phyloP scores from a whole-genome alignment of 1,140 invertebrate genomes.

The Drosophila mauritiana region DNA sequence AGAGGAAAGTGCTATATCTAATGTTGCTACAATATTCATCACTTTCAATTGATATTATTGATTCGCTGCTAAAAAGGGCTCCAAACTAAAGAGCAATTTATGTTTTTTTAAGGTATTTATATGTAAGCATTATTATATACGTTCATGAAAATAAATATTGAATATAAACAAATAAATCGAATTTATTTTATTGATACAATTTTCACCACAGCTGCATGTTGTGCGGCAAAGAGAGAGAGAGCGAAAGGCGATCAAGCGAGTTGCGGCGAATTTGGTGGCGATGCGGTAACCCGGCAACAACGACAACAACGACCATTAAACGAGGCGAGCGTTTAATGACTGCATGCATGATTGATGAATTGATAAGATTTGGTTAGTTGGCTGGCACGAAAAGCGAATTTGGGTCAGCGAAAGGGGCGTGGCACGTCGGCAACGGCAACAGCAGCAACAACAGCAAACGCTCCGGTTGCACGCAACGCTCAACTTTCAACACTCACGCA shows the following conservation, averaged over 20 bases:
- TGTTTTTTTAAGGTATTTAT: no score
- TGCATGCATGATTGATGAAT: slow-evolving; percentile 81
- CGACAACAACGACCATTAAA: slow-evolving; percentile 30
- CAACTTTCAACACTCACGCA: slow-evolving; percentile 36
- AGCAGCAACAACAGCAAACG: slow-evolving; percentile 6
- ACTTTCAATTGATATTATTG: no score
- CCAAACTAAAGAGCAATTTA: no score
- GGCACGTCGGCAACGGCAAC: slow-evolving; percentile 33
- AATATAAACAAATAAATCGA: no score
- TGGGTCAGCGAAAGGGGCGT: slow-evolving; percentile 71
- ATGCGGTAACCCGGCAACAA: slow-evolving; percentile 44
- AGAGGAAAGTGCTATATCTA: no score
- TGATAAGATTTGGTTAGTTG: slow-evolving; percentile 68
- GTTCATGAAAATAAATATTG: no score
- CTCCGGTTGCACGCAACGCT: slow-evolving; percentile 47
- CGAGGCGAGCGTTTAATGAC: slow-evolving; percentile 64
- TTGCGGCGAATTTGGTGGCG: slow-evolving; percentile 51
- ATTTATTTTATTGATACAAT: background rate
- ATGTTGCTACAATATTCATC: no score
- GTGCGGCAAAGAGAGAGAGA: slow-evolving; percentile 38
- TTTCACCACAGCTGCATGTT: slow-evolving; percentile 16
- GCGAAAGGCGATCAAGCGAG: slow-evolving; percentile 2
- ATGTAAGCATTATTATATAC: no score
- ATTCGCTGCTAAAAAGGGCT: no score
- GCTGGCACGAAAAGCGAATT: slow-evolving; percentile 51